Percentiles rank a stretch among this genome's conserved stretches.
These are phyloP conservation scores for Mohoua ochrocephala DNA, from an alignment of 2,113 vertebrate species.

Conservation along the genomic window DNA sequence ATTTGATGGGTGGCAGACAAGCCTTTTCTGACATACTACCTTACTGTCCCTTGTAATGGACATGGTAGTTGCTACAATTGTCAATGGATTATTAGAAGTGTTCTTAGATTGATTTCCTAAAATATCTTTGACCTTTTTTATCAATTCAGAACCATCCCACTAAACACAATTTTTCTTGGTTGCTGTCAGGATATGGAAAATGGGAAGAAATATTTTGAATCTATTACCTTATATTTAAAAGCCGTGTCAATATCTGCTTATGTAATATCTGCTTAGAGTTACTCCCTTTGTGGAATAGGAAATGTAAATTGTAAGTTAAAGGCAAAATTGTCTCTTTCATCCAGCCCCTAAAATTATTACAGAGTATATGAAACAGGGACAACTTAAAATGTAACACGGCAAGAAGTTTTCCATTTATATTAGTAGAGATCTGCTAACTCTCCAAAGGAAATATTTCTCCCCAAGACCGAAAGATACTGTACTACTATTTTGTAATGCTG, in stretches of 20 bases:
- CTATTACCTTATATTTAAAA: background rate
- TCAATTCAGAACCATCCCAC: background rate
- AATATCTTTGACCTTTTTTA: background rate
- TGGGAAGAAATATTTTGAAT: background rate
- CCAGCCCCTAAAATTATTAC: background rate
- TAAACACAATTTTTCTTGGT: background rate
- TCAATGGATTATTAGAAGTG: background rate
- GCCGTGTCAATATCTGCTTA: background rate
- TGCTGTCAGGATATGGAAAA: background rate
- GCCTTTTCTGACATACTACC: background rate
- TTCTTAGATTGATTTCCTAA: background rate
- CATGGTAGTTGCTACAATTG: background rate
- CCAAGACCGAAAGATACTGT: background rate
- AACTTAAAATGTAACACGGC: background rate
- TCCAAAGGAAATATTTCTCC: background rate
- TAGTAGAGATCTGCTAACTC: background rate
- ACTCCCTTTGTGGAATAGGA: background rate
- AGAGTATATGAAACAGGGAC: background rate
- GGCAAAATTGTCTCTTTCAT: background rate
- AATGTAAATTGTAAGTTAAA: background rate
- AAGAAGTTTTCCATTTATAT: background rate
- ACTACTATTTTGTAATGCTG: background rate
- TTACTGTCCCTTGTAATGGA: background rate
- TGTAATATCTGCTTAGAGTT: background rate
- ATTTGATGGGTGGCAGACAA: background rate